A percentile compares a stretch with the other conserved stretches of the same genome.
Conservation (phyloP, 2,113 vertebrate genomes). For the Psephotus haematonotus region DNA sequence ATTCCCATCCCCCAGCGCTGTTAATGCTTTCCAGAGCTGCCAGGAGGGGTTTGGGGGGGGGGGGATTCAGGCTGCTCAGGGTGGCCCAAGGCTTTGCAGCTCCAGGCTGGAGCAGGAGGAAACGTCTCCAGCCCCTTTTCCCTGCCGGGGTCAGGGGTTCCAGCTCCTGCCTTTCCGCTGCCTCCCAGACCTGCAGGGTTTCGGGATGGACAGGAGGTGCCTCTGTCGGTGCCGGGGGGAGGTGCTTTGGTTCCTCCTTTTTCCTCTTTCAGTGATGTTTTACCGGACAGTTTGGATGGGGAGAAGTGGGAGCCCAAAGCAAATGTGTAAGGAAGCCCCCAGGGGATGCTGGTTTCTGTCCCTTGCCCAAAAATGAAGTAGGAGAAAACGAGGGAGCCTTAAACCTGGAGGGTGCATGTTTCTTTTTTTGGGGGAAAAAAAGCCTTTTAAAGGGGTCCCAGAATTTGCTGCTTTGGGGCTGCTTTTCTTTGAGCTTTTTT, state of each 20-base stretch:
- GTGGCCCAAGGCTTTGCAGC: constrained; percentile 1
- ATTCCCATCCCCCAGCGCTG: background rate
- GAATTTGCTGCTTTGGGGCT: background rate
- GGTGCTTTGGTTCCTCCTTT: background rate
- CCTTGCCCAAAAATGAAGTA: background rate
- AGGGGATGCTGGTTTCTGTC: background rate
- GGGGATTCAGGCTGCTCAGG: background rate
- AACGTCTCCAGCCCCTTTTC: background rate
- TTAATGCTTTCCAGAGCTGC: constrained; percentile 39
- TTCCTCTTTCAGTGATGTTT: background rate
- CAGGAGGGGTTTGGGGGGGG: background rate
- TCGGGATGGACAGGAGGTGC: background rate
- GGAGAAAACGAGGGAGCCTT: background rate
- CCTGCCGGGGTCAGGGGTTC: background rate
- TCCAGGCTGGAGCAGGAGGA: background rate
- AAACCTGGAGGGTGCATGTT: background rate
- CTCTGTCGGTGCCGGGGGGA: background rate
- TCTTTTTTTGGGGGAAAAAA: background rate
- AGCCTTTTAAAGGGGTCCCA: accelerated
- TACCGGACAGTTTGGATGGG: background rate
- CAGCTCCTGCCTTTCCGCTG: background rate
- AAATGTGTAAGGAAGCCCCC: accelerated
- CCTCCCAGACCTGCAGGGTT: background rate
- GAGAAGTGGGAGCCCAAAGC: background rate
- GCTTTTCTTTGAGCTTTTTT: background rate